Base-by-base conservation (phyloP, 2,888 invertebrate species). In the Zhuqinia jingwanae region DNA sequence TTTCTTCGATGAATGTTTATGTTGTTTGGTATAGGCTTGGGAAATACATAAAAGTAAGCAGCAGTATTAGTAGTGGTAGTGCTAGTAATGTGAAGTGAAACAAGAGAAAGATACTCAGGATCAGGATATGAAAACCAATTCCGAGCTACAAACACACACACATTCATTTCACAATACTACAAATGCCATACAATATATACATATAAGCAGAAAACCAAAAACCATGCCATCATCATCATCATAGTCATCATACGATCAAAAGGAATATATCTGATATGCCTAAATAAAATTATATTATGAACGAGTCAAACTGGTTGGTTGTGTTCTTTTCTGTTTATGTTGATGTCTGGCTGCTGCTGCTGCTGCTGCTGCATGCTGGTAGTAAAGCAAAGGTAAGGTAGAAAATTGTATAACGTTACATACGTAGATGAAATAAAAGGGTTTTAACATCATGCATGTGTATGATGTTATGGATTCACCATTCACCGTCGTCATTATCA, bases 221-320 rank as follows among this genome's bases (percentile, higher is more conserved):
- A 53, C 10, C 75, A 75, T 70, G 53, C 10, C 20, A 30, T 30
- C 20, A 58, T 58, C 15, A 58, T 30, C 25, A 50, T 15, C 17
- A 58, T 30, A 11, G 25, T 15, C 17, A 22, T 45, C 42, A 47
- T 22, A 15, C 47, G 17, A 75, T 53, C 50, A 36, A 45, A 75
- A 11, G 17, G 20, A 53, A 17, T 25, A 10, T 42, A 47, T n/a
- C 11, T 47, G 36, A 17, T 36, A 22, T 75, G 30, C 50, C 53
- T 75, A 75, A 50, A 75, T 36, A 36, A 8, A 8, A 36, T 6
- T 36, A 36, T 36, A 6, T n/a, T 36, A 6, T 53, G 53, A 75
- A 75, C 75, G 75, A 56, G 75, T 75, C 13, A 30, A 75, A 75
- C 75, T 75, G 36, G 75, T 75, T 75, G 75, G 70, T 70, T 70